Evolutionary conservation across 2,113 vertebrate species (phyloP).

Genomic region (Hepsetus odoe): DNA sequence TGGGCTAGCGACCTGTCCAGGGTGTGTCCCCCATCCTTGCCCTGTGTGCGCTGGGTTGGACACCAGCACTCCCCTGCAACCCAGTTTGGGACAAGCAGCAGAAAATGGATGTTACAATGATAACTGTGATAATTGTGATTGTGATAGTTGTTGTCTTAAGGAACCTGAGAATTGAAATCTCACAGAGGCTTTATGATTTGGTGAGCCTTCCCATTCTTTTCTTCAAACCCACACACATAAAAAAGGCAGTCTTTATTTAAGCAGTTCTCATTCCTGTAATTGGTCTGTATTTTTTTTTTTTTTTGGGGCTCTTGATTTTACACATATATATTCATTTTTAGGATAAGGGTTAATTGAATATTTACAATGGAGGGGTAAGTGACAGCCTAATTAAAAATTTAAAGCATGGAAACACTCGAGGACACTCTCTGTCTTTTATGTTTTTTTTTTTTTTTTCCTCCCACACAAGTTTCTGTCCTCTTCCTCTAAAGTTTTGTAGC

Average conservation of each 20-base stretch:
- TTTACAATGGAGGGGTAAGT: constrained; percentile 38
- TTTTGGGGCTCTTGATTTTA: constrained; percentile 25
- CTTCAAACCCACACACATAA: constrained; percentile 29
- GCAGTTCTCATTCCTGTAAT: no score
- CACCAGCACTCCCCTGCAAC: no score
- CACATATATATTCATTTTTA: constrained; percentile 33
- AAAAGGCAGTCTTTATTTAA: no score
- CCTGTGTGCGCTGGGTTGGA: no score
- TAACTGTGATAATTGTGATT: constrained; percentile 7
- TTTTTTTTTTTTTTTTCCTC: neutral
- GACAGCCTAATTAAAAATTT: constrained; percentile 49
- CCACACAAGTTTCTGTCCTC: neutral
- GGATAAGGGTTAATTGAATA: constrained; percentile 44
- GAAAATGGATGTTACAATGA: no score
- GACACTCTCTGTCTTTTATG: neutral
- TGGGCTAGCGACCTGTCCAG: no score
- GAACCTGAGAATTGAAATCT: constrained; percentile 31
- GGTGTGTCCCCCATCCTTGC: no score
- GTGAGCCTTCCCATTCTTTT: constrained; percentile 45
- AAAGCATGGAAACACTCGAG: constrained; percentile 3
- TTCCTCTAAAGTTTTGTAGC: neutral
- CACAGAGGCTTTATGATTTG: constrained; percentile 24
- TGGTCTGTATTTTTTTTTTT: no score
- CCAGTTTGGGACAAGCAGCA: no score
- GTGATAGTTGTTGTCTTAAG: neutral